These are phyloP conservation scores for Microctenopoma steveboyesi DNA, from an alignment of 2,797 vertebrate genomes.

Conservation along the genomic window DNA sequence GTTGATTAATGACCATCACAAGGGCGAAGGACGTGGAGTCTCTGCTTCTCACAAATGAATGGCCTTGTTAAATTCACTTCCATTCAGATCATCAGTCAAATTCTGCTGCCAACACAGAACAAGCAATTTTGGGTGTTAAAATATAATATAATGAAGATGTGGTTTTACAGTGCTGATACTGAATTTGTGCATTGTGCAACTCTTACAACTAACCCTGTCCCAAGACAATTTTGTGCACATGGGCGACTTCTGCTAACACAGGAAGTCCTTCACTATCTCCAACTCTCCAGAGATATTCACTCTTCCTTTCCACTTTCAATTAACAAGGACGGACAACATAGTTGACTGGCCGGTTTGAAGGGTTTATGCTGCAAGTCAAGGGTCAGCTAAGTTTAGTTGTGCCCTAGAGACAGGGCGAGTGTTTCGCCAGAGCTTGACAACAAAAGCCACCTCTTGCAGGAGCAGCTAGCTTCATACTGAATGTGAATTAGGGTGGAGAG, in stretches of 20 bases:
- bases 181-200: neutral
- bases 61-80: neutral
- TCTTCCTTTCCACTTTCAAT: constrained; percentile 39
- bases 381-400: constrained; percentile 61
- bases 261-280: constrained; percentile 30
- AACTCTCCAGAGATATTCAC: constrained; percentile 31
- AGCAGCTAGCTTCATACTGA: constrained; percentile 42
- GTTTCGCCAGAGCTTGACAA: constrained; percentile 50
- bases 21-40: neutral
- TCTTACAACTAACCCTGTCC: constrained; percentile 11
- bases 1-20: neutral
- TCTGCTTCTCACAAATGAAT: neutral
- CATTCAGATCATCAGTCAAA: neutral
- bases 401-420: constrained; percentile 48
- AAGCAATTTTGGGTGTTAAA: neutral
- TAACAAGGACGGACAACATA: constrained; percentile 21
- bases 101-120: neutral
- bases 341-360: constrained; percentile 12
- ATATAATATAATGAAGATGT: neutral
- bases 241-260: constrained; percentile 20
- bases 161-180: neutral
- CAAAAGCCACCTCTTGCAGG: constrained; percentile 32
- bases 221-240: neutral
- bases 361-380: constrained; percentile 41
- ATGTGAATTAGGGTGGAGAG: constrained; percentile 42